phyloP scores from a whole-genome alignment of 2,888 invertebrate species.

The Brachylomia viminalis region DNA sequence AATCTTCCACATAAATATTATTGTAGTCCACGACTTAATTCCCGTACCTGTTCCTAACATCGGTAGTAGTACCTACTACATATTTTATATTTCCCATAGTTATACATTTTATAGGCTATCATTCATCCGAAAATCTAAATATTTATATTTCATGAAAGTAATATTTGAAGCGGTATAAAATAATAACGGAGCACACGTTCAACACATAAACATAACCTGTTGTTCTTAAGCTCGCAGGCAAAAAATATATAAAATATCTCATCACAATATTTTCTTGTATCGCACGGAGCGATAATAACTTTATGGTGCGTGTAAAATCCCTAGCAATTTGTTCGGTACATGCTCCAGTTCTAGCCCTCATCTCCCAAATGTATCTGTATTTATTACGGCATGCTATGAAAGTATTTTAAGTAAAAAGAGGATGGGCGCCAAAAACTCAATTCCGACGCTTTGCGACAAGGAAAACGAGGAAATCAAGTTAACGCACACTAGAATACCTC shows the following conservation, averaged over 20 bases:
- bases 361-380: constrained; percentile 64
- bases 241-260: constrained; percentile 60
- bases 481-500: constrained; percentile 64
- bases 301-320: constrained; percentile 67
- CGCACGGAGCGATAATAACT: constrained; percentile 64
- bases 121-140: neutral
- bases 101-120: neutral
- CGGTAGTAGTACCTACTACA: neutral
- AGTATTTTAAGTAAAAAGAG: constrained; percentile 65
- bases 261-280: constrained; percentile 61
- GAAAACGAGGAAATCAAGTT: constrained; percentile 71
- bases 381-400: constrained; percentile 64
- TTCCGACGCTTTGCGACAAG: constrained; percentile 70
- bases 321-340: constrained; percentile 61
- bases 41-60: neutral
- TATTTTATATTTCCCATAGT: neutral
- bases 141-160: neutral
- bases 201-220: constrained; percentile 41
- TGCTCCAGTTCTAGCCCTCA: constrained; percentile 60
- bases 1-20: neutral
- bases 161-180: constrained; percentile 35
- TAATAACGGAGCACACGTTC: constrained; percentile 39
- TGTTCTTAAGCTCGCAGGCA: constrained; percentile 36
- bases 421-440: constrained; percentile 71
- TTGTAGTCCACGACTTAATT: neutral